These are phyloP conservation scores for Arenaria interpres DNA, from an alignment of 2,113 vertebrate species.

Conservation along the genomic window DNA sequence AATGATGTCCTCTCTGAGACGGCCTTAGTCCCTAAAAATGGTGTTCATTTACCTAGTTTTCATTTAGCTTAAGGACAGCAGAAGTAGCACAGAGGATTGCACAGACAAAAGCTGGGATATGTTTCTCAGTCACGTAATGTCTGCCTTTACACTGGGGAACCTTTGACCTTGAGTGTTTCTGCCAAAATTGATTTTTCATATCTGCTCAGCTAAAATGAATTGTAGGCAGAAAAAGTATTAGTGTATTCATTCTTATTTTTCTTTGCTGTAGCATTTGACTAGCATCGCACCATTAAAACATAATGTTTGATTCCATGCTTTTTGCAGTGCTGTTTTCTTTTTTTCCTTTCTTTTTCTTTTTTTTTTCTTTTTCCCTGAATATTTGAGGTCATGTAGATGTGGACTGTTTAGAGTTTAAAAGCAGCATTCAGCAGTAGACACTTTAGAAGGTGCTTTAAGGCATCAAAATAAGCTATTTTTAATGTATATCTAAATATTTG, in stretches of 20 bases:
- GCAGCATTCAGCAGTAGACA: background rate
- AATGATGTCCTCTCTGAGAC: background rate
- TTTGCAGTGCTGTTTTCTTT: background rate
- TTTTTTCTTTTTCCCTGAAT: background rate
- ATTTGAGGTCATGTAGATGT: background rate
- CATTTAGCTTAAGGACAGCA: background rate
- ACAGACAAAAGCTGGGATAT: background rate
- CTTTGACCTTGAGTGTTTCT: slow-evolving; percentile 2
- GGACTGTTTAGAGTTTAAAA: background rate
- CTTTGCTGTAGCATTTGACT: background rate
- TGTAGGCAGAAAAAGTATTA: background rate
- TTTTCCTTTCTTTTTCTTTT: background rate
- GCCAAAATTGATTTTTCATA: slow-evolving; percentile 6
- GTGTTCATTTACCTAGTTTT: background rate
- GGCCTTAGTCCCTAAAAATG: background rate
- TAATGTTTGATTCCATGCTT: background rate
- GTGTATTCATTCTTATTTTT: background rate
- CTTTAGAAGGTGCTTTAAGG: background rate
- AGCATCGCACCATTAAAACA: background rate
- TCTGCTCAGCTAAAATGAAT: background rate
- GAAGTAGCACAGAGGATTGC: background rate
- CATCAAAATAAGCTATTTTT: background rate
- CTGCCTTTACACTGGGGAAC: background rate
- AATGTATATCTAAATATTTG: background rate
- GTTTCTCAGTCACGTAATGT: background rate